A percentile compares a stretch with the other conserved stretches of the same genome.
phyloP scores from a whole-genome alignment of 1,140 invertebrate genomes.

The Diplogasteroides magnus region DNA sequence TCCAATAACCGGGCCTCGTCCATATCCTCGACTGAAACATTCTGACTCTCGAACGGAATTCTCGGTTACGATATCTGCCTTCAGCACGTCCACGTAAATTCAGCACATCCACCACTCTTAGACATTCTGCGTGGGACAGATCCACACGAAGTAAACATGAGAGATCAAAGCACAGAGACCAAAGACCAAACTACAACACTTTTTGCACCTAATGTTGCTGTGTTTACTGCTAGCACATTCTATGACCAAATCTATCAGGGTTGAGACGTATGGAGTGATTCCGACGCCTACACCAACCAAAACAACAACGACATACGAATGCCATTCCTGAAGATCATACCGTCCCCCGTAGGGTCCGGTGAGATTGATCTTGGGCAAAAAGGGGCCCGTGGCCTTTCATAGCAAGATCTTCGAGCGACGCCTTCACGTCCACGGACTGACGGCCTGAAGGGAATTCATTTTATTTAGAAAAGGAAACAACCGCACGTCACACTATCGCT shows the following conservation, averaged over 20 bases:
- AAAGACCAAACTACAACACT: no score
- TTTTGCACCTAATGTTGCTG: conserved; percentile 47
- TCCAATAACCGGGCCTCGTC: conserved; percentile 93
- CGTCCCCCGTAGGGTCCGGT: conserved; percentile 97
- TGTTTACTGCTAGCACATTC: conserved; percentile 37
- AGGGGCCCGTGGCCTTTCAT: conserved; percentile 88
- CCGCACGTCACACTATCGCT: no score
- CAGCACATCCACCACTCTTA: conserved; percentile 99
- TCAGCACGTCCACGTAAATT: conserved; percentile 94
- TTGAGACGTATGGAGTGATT: conserved; percentile 97
- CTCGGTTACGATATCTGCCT: conserved; percentile 68
- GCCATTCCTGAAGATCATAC: conserved; percentile 42
- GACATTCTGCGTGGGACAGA: conserved; percentile 95
- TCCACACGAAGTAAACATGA: conserved; percentile 97
- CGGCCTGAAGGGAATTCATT: no score
- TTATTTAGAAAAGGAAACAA: no score
- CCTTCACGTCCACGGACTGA: conserved; percentile 99
- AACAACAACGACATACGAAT: conserved; percentile 69
- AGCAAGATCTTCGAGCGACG: conserved; percentile 90
- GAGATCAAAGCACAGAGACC: no score
- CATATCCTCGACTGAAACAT: conserved; percentile 84
- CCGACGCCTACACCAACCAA: conserved; percentile 98
- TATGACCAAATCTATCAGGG: conserved; percentile 77
- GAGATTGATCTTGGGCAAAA: conserved; percentile 80
- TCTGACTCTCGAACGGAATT: no score